Evolutionary conservation across 2,797 vertebrate genomes (phyloP), one percentile per base, ranked within the genome.

Genomic region (Tauraco hartlaubi): DNA sequence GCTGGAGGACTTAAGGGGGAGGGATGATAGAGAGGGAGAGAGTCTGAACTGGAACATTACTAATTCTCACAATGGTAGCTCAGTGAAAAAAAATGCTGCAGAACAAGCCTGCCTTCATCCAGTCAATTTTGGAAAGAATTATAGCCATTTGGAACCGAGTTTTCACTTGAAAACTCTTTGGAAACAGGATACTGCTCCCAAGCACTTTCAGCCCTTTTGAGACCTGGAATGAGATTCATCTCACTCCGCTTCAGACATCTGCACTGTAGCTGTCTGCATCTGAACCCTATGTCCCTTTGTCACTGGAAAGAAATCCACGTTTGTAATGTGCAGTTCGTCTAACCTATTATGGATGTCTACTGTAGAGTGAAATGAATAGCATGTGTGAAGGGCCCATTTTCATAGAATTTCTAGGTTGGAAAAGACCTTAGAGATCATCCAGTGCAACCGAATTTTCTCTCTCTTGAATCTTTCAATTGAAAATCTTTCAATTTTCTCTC

Each of bases 71-170:
- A 80, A 52, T 92, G 66, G 91, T 95, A 95, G 76, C 91, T 94
- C 85, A 95, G 88, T 92, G 73, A 93, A 94, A 93, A 91, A 93
- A 94, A 84, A 62, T 68, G 83, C 63, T 93, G 67, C 52, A 95
- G 95, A 90, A 93, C 77, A 97, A 93, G 95, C 78, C 79, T 92
- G 69, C 73, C 94, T 94, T 92, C 89, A 92, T 94, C 62, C 73
- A 96, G 85, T 90, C 76, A 92, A 75, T 90, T 96, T 82, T 88
- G 82, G 94, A 96, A 95, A 84, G 91, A 94, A 79, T 81, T 86
- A 52, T 78, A 85, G 73, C 37, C 72, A 46, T 76, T 94, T 96
- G 94, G 94, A 95, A 75, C 21, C 5, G 39, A 73, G 26, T 37
- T 92, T 89, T 92, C 29, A 52, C 77, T 92, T 95, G 80, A 90